A percentile compares a stretch with the other conserved stretches of the same genome.
phyloP scores from a whole-genome alignment of 2,113 vertebrate genomes.

The Gasterosteus aculeatus region DNA sequence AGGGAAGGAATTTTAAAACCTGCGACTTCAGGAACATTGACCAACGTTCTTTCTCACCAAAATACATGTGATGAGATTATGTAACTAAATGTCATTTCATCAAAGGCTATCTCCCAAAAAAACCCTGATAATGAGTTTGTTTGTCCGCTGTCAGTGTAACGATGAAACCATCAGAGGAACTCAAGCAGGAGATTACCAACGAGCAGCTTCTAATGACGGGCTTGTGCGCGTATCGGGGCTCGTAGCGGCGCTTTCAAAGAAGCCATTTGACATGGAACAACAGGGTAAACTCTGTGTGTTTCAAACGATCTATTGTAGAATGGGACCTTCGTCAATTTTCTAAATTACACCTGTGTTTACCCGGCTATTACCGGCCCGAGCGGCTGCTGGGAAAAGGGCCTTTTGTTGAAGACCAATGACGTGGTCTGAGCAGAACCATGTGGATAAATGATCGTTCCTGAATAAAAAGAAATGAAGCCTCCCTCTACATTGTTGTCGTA shows the following conservation, averaged over 20 bases:
- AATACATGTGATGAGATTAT: neutral
- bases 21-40: conserved; percentile 25
- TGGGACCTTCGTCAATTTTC: neutral
- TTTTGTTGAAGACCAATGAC: neutral
- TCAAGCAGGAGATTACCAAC: neutral
- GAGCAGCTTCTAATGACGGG: neutral
- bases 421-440: too few species aligned
- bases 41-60: conserved; percentile 29
- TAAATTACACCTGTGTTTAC: neutral
- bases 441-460: too few species aligned
- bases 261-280: neutral
- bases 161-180: neutral
- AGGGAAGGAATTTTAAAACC: conserved; percentile 48
- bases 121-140: conserved; percentile 9
- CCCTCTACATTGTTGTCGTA: neutral
- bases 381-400: neutral
- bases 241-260: neutral
- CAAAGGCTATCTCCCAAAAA: neutral
- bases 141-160: neutral
- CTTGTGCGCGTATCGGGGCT: neutral
- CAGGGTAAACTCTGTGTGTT: neutral
- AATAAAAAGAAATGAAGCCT: neutral
- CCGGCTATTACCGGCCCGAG: neutral
- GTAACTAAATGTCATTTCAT: neutral
- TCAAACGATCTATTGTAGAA: neutral